A percentile compares a stretch with the other conserved stretches of the same genome.
Evolutionary conservation across 2,888 invertebrate species (phyloP).

Genomic region (Leucozona laternaria): DNA sequence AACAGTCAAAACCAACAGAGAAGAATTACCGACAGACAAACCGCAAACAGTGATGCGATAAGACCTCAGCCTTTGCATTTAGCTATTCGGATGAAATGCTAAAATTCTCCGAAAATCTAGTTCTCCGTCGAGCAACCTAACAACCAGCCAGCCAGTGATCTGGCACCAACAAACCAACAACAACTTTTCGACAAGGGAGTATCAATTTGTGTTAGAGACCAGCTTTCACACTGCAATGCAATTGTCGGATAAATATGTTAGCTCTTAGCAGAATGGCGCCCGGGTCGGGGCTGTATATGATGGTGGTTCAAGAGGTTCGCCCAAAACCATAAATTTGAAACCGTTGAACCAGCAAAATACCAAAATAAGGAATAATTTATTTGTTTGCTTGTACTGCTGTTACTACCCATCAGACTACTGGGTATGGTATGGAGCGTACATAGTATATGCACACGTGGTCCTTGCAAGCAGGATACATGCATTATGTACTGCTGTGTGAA

Average conservation of each 20-base stretch:
- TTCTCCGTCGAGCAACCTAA: neutral
- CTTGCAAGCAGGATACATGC: neutral
- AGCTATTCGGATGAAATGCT: slow-evolving; percentile 14
- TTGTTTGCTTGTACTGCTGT: slow-evolving; percentile 57
- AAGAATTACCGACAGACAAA: slow-evolving; percentile 50
- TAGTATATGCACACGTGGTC: slow-evolving; percentile 22
- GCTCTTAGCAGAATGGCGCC: slow-evolving; percentile 38
- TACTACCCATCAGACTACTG: neutral
- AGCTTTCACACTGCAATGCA: slow-evolving; percentile 52
- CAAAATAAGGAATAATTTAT: slow-evolving; percentile 75
- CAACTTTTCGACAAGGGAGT: slow-evolving; percentile 17
- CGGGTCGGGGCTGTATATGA: slow-evolving; percentile 1
- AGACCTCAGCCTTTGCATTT: slow-evolving; percentile 50
- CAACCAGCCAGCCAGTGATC: neutral
- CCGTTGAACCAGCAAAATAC: slow-evolving; percentile 73
- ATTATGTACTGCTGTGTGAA: slow-evolving; percentile 32
- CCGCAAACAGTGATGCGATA: slow-evolving; percentile 73
- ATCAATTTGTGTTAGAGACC: slow-evolving; percentile 66
- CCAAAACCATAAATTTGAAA: slow-evolving; percentile 67
- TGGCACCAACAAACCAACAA: neutral
- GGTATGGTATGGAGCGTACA: neutral
- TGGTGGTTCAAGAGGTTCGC: slow-evolving; percentile 14
- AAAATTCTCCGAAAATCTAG: slow-evolving; percentile 41
- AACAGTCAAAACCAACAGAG: slow-evolving; percentile 30
- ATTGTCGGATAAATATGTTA: slow-evolving; percentile 71